These are phyloP conservation scores for Dryoscopus gambensis DNA, from an alignment of 2,113 vertebrate species.

Conservation along the genomic window DNA sequence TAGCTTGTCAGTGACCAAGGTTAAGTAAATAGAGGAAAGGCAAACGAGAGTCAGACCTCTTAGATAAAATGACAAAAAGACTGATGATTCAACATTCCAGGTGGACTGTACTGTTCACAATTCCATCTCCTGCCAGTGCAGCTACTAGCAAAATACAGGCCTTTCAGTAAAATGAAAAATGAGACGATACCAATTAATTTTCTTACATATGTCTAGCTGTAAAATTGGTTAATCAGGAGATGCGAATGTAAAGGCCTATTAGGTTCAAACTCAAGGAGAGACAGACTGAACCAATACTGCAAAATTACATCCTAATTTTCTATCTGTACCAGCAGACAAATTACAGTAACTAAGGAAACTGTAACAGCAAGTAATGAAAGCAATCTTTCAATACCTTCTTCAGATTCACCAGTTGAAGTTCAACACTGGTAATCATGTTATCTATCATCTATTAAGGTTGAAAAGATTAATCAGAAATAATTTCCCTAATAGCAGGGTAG, in stretches of 20 bases:
- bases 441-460: not conserved
- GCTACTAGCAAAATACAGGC: not conserved
- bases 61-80: not conserved
- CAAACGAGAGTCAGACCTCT: not conserved
- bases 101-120: not conserved
- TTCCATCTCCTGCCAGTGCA: not conserved
- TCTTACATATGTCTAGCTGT: not conserved
- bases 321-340: not conserved
- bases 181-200: not conserved
- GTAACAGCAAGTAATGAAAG: conserved; percentile 27
- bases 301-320: conserved; percentile 31
- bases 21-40: not conserved
- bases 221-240: not conserved
- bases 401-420: not conserved
- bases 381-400: conserved; percentile 14
- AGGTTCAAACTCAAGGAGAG: not conserved
- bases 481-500: not conserved
- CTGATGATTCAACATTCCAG: not conserved
- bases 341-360: not conserved
- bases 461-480: conserved; percentile 22
- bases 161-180: not conserved
- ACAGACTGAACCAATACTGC: not conserved
- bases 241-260: not conserved
- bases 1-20: not conserved
- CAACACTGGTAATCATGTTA: not conserved